These are phyloP conservation scores for Sebastes matsubarae DNA, from an alignment of 2,797 vertebrate species.

Conservation along the genomic window DNA sequence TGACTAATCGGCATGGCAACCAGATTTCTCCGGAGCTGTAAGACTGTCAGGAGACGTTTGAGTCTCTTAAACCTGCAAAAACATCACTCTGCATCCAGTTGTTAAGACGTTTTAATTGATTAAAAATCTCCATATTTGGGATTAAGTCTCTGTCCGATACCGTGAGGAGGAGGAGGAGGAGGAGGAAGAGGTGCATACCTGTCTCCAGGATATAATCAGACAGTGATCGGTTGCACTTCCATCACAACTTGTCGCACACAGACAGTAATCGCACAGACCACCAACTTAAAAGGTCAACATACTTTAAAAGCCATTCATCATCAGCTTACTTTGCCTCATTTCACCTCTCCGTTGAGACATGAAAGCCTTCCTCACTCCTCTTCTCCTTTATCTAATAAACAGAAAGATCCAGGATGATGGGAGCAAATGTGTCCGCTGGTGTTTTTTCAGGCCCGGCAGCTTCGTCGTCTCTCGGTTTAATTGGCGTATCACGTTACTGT, in stretches of 20 bases:
- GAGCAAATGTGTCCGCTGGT: not conserved
- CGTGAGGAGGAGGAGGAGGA: not conserved
- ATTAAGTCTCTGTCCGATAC: not conserved
- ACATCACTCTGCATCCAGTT: not conserved
- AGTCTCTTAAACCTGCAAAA: not conserved
- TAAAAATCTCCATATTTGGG: constrained; percentile 10
- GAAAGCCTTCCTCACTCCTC: not conserved
- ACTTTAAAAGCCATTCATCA: not conserved
- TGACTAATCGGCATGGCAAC: constrained; percentile 13
- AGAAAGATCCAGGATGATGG: not conserved
- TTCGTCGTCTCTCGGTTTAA: constrained; percentile 11
- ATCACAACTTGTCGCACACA: not conserved
- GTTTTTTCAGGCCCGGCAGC: not conserved
- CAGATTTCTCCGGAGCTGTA: not conserved
- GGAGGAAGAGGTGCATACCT: not conserved
- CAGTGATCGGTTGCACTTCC: not conserved
- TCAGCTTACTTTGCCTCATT: not conserved
- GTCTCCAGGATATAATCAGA: constrained; percentile 2
- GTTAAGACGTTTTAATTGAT: not conserved
- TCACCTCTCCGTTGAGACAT: not conserved
- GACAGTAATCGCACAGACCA: not conserved
- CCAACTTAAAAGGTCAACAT: constrained; percentile 4
- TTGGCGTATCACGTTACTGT: constrained; percentile 22
- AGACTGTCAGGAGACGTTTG: not conserved
- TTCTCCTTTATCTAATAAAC: not conserved